Evolutionary conservation across 2,113 vertebrate species (phyloP).

Genomic region (Tychaedon coryphoeus): DNA sequence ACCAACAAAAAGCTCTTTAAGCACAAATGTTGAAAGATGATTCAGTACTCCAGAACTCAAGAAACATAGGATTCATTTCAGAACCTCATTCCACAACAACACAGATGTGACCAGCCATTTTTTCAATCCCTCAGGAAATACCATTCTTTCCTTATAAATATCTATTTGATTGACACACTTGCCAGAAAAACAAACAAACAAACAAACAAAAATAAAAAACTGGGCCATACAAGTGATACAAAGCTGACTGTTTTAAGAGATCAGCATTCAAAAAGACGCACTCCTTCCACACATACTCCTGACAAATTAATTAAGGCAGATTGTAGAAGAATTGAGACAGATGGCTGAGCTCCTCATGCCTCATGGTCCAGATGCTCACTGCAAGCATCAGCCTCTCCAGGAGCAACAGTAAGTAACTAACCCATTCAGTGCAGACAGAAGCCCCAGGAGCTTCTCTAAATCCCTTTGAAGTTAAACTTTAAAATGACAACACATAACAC

Average conservation of each 20-base stretch:
- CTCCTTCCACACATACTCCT: not conserved
- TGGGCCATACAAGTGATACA: not conserved
- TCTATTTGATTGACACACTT: not conserved
- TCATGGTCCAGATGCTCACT: conserved; percentile 6
- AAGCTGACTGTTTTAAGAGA: not conserved
- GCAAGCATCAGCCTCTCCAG: not conserved
- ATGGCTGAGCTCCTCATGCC: conserved; percentile 1
- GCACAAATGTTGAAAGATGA: not conserved
- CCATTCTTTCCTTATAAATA: not conserved
- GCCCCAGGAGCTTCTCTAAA: not conserved
- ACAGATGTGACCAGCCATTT: not conserved
- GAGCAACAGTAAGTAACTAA: conserved; percentile 1
- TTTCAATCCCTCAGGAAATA: not conserved
- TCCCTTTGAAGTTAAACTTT: not conserved
- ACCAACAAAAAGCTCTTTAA: not conserved
- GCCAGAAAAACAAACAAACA: not conserved
- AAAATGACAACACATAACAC: not conserved
- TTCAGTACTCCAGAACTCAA: not conserved
- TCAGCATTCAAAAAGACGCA: not conserved
- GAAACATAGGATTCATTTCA: not conserved
- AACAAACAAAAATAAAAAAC: not conserved
- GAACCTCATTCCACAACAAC: not conserved
- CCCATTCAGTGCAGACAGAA: not conserved
- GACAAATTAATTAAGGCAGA: not conserved
- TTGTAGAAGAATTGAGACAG: not conserved